Evolutionary conservation across 1,140 invertebrate genomes (phyloP).

Genomic region (Agrypnia vestita): DNA sequence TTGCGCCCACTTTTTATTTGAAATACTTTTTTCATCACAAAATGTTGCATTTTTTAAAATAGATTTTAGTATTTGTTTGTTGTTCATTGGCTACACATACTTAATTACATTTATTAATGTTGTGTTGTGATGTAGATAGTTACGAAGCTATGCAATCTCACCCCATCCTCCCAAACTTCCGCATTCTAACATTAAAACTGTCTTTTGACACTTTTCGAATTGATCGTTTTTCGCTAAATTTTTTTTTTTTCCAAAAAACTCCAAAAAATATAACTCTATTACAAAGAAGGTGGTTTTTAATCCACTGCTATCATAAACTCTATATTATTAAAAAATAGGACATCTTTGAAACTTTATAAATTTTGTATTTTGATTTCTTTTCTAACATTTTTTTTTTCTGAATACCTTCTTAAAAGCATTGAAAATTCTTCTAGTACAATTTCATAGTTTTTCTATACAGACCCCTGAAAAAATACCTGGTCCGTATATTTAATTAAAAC

Average conservation of each 20-base stretch:
- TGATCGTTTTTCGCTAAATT: background rate
- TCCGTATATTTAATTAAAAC: too few relatives aligned
- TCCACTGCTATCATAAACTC: too few relatives aligned
- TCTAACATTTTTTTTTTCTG: background rate
- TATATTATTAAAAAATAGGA: background rate
- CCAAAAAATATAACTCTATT: too few relatives aligned
- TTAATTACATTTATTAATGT: slow-evolving; percentile 27
- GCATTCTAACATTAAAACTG: slow-evolving; percentile 33
- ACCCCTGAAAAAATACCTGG: background rate
- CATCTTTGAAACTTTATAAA: background rate
- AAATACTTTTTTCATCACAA: background rate
- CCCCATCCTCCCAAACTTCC: background rate
- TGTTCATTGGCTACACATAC: slow-evolving; percentile 28
- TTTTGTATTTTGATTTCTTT: background rate
- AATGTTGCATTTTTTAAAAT: background rate
- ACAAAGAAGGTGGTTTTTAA: background rate
- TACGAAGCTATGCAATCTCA: slow-evolving; percentile 54
- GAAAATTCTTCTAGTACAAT: background rate
- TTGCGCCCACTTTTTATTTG: background rate
- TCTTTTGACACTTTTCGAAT: slow-evolving; percentile 7
- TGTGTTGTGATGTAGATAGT: slow-evolving; percentile 57
- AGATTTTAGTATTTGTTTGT: slow-evolving; percentile 28
- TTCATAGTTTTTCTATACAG: background rate
- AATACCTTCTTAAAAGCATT: background rate
- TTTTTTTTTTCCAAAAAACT: background rate